Base-by-base conservation (phyloP, 2,888 invertebrate genomes). In the Idaea straminata region DNA sequence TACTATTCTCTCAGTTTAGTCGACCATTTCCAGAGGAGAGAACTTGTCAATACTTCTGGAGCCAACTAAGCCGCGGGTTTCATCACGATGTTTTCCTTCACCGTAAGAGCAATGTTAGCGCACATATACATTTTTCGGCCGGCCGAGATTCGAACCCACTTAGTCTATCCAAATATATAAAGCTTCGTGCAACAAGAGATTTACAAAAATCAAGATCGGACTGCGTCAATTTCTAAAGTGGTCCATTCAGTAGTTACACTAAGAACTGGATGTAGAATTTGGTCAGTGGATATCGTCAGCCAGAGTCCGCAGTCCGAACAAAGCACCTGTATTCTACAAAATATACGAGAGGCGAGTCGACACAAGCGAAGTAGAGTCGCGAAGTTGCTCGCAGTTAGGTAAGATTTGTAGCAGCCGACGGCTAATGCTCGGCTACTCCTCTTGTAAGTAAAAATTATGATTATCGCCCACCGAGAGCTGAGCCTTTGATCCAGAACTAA, bases 381-480 rank as follows among this genome's bases (percentile, higher is more conserved):
- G 87, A 92, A 92, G 91, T 92, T 89, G 84, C 80, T 77, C 83
- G 88, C 89, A 91, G 90, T 92, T 92, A 91, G 87, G 85, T 77
- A 90, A 92, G 92, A 92, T 92, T 92, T 92, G 92, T 92, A 92
- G 91, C 83, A 77, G 82, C 82, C 84, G 83, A 85, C 79, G 79
- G 81, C 90, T 91, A 91, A 92, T 88, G 89, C 89, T 47, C 47
- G 13, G 76, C 77, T 83, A 86, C 89, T 88, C 82, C 86, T 85
- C 88, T 89, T 88, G 92, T 92, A 92, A 92, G 92, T 92, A 92
- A 92, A 92, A 92, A 92, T 92, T 92, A 92, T 92, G 92, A 92
- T 92, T 92, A 92, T 92, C 91, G 90, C 90, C 87, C 84, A 83
- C 82, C 84, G 84, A 82, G 89, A 83, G 80, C 84, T 89, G 91